Conservation (phyloP, 2,113 vertebrate genomes). For the Laterallus jamaicensis region DNA sequence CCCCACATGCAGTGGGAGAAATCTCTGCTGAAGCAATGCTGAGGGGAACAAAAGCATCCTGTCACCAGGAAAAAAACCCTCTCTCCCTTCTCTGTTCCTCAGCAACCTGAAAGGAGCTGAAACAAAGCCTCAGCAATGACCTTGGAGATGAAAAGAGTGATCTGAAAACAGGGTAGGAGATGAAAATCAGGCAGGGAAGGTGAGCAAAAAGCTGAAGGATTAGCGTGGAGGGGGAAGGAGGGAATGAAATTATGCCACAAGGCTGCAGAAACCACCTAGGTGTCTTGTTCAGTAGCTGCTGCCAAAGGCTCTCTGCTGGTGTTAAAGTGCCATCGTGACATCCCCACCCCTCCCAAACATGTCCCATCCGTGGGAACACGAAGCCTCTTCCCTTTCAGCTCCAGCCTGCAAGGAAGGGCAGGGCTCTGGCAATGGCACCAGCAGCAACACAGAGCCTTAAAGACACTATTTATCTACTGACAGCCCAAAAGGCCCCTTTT, state of each 20-base stretch:
- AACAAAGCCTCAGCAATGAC: neutral
- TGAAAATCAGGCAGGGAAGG: neutral
- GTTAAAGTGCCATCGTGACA: neutral
- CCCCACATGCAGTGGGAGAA: neutral
- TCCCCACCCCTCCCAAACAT: neutral
- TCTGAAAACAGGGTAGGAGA: neutral
- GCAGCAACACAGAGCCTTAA: neutral
- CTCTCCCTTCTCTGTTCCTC: neutral
- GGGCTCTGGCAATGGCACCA: neutral
- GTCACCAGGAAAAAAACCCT: neutral
- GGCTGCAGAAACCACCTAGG: neutral
- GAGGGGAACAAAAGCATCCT: neutral
- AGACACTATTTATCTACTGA: neutral
- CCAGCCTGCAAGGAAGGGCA: neutral
- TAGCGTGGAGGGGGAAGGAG: neutral
- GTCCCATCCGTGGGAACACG: neutral
- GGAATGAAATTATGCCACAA: neutral
- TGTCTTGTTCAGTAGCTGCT: neutral
- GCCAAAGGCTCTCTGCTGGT: neutral
- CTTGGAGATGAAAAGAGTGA: slow-evolving; percentile 8
- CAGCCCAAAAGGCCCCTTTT: slow-evolving; percentile 31
- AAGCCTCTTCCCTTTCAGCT: neutral
- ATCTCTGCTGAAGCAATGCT: neutral
- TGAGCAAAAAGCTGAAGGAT: slow-evolving; percentile 4
- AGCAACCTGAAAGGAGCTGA: neutral